phyloP scores from a whole-genome alignment of 1,140 invertebrate genomes.

The Telenomus remus region DNA sequence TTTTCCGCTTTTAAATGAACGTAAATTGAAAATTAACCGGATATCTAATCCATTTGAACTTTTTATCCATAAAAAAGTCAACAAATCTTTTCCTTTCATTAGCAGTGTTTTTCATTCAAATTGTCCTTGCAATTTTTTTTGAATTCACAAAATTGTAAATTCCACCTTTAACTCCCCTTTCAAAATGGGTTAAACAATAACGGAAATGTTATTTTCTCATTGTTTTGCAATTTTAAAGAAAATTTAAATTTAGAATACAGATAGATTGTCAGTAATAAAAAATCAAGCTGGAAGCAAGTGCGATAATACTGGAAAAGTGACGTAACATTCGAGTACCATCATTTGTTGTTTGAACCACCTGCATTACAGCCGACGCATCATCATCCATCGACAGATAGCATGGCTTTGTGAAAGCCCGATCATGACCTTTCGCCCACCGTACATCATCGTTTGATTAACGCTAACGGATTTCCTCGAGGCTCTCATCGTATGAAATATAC shows the following conservation, averaged over 20 bases:
- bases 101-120: too few relatives aligned
- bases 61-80: conserved; percentile 18
- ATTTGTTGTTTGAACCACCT: conserved; percentile 8
- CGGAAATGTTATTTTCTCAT: too few relatives aligned
- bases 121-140: too few relatives aligned
- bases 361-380: conserved; percentile 23
- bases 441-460: conserved; percentile 52
- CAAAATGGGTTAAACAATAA: too few relatives aligned
- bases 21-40: conserved; percentile 36
- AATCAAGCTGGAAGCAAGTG: not conserved
- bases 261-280: too few relatives aligned
- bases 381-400: conserved; percentile 39
- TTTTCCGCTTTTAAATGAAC: conserved; percentile 1
- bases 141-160: too few relatives aligned
- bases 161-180: too few relatives aligned
- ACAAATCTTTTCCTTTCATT: too few relatives aligned
- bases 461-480: conserved; percentile 41
- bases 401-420: conserved; percentile 43
- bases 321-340: conserved; percentile 18
- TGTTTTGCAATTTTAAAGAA: too few relatives aligned
- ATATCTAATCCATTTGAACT: conserved; percentile 52
- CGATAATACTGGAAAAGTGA: conserved; percentile 29
- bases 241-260: too few relatives aligned
- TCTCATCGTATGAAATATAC: conserved; percentile 21
- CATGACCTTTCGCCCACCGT: conserved; percentile 48